Evolutionary conservation across 2,888 invertebrate genomes (phyloP), one percentile per base, ranked within the genome.

Genomic region (Spodoptera littoralis): DNA sequence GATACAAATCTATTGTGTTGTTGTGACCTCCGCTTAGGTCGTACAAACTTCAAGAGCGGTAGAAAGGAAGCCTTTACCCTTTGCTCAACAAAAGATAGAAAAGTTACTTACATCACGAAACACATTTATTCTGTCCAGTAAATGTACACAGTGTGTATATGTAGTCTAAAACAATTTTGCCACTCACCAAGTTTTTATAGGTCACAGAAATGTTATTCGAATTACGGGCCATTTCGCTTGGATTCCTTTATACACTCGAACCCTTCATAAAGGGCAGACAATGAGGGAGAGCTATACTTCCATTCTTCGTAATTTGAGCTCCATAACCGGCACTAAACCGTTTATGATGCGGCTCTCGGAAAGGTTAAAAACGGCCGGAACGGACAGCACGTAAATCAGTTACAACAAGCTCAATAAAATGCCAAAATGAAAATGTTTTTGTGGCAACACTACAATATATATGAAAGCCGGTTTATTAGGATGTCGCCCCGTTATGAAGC

Each of bases 331-430:
- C 87, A 90, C 90, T 92, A 91, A 92, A 91, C 90, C 89, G 89
- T 92, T 92, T 92, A 93, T 91, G 92, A 92, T 91, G 90, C 86
- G 88, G 87, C 88, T 90, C 88, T 88, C 88, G 89, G 85, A 91
- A 92, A 91, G 91, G 91, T 92, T 91, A 91, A 89, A 90, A 89
- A 87, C 79, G 87, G 80, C 87, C 88, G 89, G 89, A 90, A 88
- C 87, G 87, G 88, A 83, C 85, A 81, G 77, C 76, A 83, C 86
- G 85, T 90, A 90, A 90, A 90, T 90, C 89, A 90, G 86, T 84
- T 81, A 85, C 82, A 85, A 86, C 83, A 85, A 81, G 84, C 83
- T 81, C 86, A 84, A 86, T 88, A 85, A 85, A 87, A 88, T 83
- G 85, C 76, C 84, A 82, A 84, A 87, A 85, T 82, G 86, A 83